Evolutionary conservation across 2,888 invertebrate genomes (phyloP), one percentile per base, ranked within the genome.

Genomic region (Eilema sororculum): DNA sequence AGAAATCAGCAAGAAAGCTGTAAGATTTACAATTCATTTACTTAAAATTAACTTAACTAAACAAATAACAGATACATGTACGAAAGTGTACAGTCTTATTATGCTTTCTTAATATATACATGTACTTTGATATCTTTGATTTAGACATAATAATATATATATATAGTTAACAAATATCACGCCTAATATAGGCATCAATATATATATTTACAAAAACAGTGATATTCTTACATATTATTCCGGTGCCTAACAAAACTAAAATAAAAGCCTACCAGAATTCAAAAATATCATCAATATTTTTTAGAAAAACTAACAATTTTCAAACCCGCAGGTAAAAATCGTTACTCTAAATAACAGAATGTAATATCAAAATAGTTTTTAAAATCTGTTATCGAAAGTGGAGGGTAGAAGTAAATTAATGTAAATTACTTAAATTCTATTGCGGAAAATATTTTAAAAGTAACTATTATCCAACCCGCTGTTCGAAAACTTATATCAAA

Each of bases 101-200:
- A 52, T n/a, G 20, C 20, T 3, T n/a, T 52, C 52, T 52, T 52
- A 52, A 52, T 52, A 52, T 52, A 46, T 46, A 46, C 20, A 52
- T 52, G n/a, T 52, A 52, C 52, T 52, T 52, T 52, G 52, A n/a
- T 52, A 52, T 52, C 52, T 52, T 52, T 52, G 52, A n/a, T 46
- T 46, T 20, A 46, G 20, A 46, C 16, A 46, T 46, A n/a, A n/a
- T n/a, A n/a, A 46, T 20, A 46, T 41, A 46, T 52, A 52, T 9
- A 52, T 52, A 62, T 24, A 62, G 16, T 41, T 25, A 37, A 37
- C 52, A 52, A 52, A 52, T 37, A 41, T 41, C 9, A 62, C 25
- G 24, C 62, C 41, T 62, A 62, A 62, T 41, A 62, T 62, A 62
- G 62, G 62, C 24, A 62, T 41, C 0, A 62, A 62, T 41, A 62